Conservation (phyloP, 2,113 vertebrate genomes). For the Oryzias woworae region DNA sequence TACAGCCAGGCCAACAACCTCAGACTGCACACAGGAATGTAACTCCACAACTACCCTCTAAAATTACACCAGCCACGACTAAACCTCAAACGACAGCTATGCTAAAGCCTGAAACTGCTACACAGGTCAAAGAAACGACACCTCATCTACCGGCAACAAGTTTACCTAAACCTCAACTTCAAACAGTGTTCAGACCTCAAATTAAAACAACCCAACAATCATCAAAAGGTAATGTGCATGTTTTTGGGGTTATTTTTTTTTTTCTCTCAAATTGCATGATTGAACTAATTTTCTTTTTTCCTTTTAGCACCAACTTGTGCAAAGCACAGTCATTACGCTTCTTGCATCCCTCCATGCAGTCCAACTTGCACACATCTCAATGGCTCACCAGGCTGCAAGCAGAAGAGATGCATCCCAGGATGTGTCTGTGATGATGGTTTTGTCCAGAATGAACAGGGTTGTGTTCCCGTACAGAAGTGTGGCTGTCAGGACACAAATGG, state of each 20-base stretch:
- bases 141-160: background rate
- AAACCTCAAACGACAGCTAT: background rate
- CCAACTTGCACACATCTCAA: constrained; percentile 80
- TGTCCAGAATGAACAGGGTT: constrained; percentile 69
- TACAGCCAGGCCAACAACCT: too few species aligned
- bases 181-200: too few species aligned
- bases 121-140: background rate
- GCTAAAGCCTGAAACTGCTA: background rate
- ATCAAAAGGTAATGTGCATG: too few species aligned
- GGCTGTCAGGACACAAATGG: constrained; percentile 81
- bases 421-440: constrained; percentile 81
- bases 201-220: too few species aligned
- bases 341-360: constrained; percentile 77
- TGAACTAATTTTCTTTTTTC: background rate
- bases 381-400: constrained; percentile 72
- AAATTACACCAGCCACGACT: background rate
- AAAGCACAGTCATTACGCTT: constrained; percentile 74
- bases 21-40: background rate
- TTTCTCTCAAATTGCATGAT: background rate
- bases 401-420: constrained; percentile 72
- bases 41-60: background rate
- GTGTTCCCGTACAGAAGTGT: constrained; percentile 80
- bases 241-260: background rate
- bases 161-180: too few species aligned
- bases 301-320: constrained; percentile 76